A percentile compares a stretch with the other conserved stretches of the same genome.
These are phyloP conservation scores for Melinaea marsaeus DNA, from an alignment of 2,888 invertebrate species.

Conservation along the genomic window DNA sequence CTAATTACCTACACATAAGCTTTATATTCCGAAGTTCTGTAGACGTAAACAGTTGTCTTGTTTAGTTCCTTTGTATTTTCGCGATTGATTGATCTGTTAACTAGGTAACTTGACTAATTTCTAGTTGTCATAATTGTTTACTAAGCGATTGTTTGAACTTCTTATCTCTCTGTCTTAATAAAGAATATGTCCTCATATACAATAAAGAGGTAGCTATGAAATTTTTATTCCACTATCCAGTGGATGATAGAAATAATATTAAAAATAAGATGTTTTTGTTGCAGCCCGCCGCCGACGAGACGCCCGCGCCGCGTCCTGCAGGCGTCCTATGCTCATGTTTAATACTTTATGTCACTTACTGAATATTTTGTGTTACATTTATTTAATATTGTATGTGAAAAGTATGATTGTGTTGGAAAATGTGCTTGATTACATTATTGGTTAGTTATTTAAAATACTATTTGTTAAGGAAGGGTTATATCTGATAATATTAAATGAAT, in stretches of 20 bases:
- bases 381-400: background rate
- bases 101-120: slow-evolving; percentile 13
- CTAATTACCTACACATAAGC: slow-evolving; percentile 23
- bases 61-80: slow-evolving; percentile 36
- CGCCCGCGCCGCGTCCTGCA: slow-evolving; percentile 9
- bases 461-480: too few species aligned
- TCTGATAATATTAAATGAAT: too few species aligned
- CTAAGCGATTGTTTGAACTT: background rate
- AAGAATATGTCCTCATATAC: background rate
- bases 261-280: slow-evolving; percentile 4
- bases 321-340: slow-evolving; percentile 2
- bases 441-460: too few species aligned
- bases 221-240: background rate
- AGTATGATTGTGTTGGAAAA: too few species aligned
- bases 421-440: too few species aligned
- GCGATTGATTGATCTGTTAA: slow-evolving; percentile 37
- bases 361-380: slow-evolving; percentile 5
- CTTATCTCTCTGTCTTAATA: background rate
- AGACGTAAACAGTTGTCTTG: slow-evolving; percentile 37
- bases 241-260: slow-evolving; percentile 1
- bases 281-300: slow-evolving; percentile 9
- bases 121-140: slow-evolving; percentile 17
- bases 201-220: background rate
- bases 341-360: slow-evolving; percentile 5
- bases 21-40: slow-evolving; percentile 19